Base-by-base conservation (phyloP, 2,888 invertebrate genomes). In the Monoplex corrugatus region DNA sequence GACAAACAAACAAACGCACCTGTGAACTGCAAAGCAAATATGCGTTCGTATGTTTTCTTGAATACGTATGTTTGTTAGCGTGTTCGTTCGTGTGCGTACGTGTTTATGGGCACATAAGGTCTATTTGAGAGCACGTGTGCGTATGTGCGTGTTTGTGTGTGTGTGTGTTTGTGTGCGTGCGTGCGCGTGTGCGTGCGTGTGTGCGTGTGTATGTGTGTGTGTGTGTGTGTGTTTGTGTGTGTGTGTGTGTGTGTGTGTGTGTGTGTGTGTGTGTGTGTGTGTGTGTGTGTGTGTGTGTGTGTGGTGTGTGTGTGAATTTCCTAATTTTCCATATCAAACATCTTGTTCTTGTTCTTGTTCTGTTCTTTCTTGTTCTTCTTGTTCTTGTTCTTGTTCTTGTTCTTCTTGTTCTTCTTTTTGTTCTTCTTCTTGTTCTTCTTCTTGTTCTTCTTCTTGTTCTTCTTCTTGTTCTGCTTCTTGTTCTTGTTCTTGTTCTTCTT, bases 131-230 rank as follows among this genome's bases (percentile, higher is more conserved):
- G 38, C 40, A 8, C 5, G 38, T 35, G 35, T 19, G 32, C 23
- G 78, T 78, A 6, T 5, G 38, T 35, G 38, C 40, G 78, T 78
- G 78, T 35, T 32, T 78, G 38, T 28, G 32, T 35, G 32, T 28
- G 38, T 78, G 38, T 5, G 32, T 78, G 35, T 5, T 8, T 19
- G 35, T 35, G 35, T 19, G 78, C 23, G 35, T 78, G 78, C 23
- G 78, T 38, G 40, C 23, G 78, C 38, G 78, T 78, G 78, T 78
- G 78, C 23, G 78, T 78, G 78, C 23, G 78, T 78, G 78, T 35
- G 78, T 78, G 78, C 23, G 78, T 78, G 78, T 78, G 78, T 78
- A 38, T 78, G 78, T 78, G 78, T 78, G 78, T 78, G 78, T 78
- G 78, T 78, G 78, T 78, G 78, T 43, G 78, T 43, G 78, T 78